phyloP scores from a whole-genome alignment of 2,797 vertebrate genomes.

The Neostethus bicornis region DNA sequence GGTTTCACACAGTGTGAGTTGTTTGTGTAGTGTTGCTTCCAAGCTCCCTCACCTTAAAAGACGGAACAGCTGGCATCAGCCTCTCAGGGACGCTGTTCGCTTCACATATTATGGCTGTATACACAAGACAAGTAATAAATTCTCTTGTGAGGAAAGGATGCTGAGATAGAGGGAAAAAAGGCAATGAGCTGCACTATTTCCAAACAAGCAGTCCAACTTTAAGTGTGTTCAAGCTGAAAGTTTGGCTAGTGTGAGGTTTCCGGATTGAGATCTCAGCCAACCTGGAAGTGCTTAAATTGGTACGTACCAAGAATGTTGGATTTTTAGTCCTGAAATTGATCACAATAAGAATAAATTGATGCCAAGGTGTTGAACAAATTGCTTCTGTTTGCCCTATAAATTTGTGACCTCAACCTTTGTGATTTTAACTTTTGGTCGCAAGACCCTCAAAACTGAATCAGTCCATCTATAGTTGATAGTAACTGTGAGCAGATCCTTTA shows the following conservation, averaged over 20 bases:
- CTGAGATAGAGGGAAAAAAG: too few species aligned
- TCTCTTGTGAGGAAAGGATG: conserved; percentile 3
- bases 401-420: too few species aligned
- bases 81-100: conserved; percentile 30
- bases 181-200: neutral
- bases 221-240: neutral
- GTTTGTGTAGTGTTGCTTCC: conserved; percentile 37
- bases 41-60: conserved; percentile 28
- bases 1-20: conserved; percentile 7
- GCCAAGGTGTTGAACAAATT: too few species aligned
- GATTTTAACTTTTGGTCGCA: too few species aligned
- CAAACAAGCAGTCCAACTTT: neutral
- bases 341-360: too few species aligned
- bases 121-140: conserved; percentile 21
- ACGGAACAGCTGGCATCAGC: conserved; percentile 44
- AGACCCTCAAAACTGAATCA: too few species aligned
- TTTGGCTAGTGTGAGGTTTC: neutral
- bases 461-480: too few species aligned
- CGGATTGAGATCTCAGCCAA: neutral
- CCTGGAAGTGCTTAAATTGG: neutral
- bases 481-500: too few species aligned
- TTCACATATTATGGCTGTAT: conserved; percentile 22
- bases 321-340: neutral
- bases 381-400: too few species aligned
- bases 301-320: neutral